Conservation (phyloP, 2,888 invertebrate genomes). For the Chymomyza amoena region DNA sequence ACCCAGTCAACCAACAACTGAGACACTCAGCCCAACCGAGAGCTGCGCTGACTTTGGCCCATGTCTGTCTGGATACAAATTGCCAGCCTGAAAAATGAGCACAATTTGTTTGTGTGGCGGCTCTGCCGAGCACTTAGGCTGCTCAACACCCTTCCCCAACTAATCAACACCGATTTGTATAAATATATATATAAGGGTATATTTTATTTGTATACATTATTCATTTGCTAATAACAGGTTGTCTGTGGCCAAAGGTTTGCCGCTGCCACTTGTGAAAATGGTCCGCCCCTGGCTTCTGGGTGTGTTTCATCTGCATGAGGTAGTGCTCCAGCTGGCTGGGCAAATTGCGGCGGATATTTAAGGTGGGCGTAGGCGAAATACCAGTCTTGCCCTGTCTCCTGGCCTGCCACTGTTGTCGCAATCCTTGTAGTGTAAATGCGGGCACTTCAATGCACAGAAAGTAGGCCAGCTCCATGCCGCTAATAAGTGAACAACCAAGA, state of each 20-base stretch:
- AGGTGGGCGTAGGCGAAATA: constrained; percentile 35
- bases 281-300: constrained; percentile 28
- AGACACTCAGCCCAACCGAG: background rate
- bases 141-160: constrained; percentile 5
- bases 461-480: constrained; percentile 79
- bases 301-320: constrained; percentile 47
- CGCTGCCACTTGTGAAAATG: constrained; percentile 56
- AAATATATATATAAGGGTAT: constrained; percentile 46
- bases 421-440: constrained; percentile 42
- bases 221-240: constrained; percentile 58
- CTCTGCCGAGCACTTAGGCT: constrained; percentile 43
- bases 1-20: constrained; percentile 1
- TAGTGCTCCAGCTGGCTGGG: constrained; percentile 59
- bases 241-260: constrained; percentile 53
- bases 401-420: constrained; percentile 41
- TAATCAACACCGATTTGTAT: constrained; percentile 33
- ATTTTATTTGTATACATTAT: constrained; percentile 56
- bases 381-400: constrained; percentile 12
- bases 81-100: constrained; percentile 60
- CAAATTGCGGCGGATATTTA: constrained; percentile 43
- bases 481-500: constrained; percentile 80
- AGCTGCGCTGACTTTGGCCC: constrained; percentile 6
- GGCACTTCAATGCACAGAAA: constrained; percentile 75
- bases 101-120: constrained; percentile 58
- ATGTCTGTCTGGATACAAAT: constrained; percentile 19